Conservation (phyloP, 2,888 invertebrate species). For the Orthosia gracilis region DNA sequence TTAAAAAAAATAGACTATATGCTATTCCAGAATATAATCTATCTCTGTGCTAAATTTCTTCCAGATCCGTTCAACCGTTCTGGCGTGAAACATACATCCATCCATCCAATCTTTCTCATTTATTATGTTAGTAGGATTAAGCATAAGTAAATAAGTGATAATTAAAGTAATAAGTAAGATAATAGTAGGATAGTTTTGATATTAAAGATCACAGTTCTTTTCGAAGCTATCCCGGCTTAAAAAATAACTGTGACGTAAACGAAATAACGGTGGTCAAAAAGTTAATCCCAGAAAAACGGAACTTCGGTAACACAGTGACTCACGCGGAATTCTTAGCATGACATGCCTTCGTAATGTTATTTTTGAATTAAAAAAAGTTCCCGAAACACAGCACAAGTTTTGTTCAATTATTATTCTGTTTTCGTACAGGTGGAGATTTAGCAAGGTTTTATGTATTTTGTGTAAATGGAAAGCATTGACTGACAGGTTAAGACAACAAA, state of each 20-base stretch:
- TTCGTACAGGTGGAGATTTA: constrained; percentile 8
- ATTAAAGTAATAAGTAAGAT: too few species aligned
- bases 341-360: constrained; percentile 27
- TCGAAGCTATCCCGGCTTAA: not conserved
- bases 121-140: too few species aligned
- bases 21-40: too few species aligned
- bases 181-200: not conserved
- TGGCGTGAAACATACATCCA: too few species aligned
- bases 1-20: too few species aligned
- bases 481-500: not conserved
- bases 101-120: too few species aligned
- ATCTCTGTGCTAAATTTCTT: too few species aligned
- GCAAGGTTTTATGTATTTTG: not conserved
- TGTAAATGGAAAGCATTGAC: too few species aligned
- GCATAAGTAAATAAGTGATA: too few species aligned
- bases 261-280: not conserved
- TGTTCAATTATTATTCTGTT: constrained; percentile 9
- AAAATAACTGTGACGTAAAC: not conserved
- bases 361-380: constrained; percentile 45
- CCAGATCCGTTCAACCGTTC: too few species aligned
- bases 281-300: not conserved
- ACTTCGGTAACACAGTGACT: not conserved
- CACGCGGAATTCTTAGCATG: not conserved
- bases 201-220: not conserved
- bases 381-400: constrained; percentile 1